Percentiles rank a stretch among this genome's conserved stretches.
Conservation (phyloP, 2,797 vertebrate genomes). For the Rhinophrynus dorsalis region DNA sequence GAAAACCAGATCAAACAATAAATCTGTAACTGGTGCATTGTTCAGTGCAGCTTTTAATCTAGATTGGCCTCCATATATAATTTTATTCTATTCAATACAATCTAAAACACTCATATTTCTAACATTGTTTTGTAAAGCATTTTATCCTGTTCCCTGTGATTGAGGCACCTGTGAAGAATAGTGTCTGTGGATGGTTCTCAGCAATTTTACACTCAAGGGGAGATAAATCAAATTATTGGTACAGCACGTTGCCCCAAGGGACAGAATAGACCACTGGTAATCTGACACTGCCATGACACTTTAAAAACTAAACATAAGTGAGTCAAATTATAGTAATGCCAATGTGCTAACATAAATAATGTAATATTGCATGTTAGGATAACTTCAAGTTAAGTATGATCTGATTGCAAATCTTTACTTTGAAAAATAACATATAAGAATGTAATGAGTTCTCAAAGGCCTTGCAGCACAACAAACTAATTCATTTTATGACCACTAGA, state of each 20-base stretch:
- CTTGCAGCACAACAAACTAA: slow-evolving; percentile 41
- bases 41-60: no score
- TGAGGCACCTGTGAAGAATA: slow-evolving; percentile 1
- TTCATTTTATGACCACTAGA: slow-evolving; percentile 48
- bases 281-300: slow-evolving; percentile 2
- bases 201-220: neutral
- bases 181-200: slow-evolving; percentile 13
- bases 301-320: slow-evolving; percentile 13
- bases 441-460: slow-evolving; percentile 41
- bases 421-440: slow-evolving; percentile 34
- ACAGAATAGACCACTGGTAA: neutral
- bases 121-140: neutral
- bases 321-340: neutral
- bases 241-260: slow-evolving; percentile 16
- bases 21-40: no score
- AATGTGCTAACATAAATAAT: slow-evolving; percentile 6
- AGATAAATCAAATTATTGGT: slow-evolving; percentile 34
- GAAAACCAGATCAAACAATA: no score
- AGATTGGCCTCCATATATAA: no score
- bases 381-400: neutral
- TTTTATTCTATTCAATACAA: no score
- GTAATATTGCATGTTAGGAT: neutral
- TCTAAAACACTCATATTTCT: no score
- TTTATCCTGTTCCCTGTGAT: neutral
- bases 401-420: slow-evolving; percentile 34